Conservation (phyloP, 2,888 invertebrate species). For the Epinotia nisella region DNA sequence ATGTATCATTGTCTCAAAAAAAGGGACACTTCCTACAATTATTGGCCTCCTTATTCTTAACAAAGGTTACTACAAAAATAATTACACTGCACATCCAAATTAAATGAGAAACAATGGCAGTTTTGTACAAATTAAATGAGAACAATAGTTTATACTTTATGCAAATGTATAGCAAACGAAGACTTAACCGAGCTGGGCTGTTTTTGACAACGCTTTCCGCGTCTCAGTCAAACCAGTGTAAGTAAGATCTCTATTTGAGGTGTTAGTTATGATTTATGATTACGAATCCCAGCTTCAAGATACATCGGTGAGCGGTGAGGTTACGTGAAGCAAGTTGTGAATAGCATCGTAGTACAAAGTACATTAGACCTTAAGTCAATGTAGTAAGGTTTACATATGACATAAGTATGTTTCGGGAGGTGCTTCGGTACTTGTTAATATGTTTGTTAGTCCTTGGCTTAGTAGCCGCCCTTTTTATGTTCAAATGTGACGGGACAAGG, state of each 20-base stretch:
- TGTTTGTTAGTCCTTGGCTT: slow-evolving; percentile 7
- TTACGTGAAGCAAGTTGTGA: neutral
- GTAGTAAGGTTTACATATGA: neutral
- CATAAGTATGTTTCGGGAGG: neutral
- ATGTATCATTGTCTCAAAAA: slow-evolving; percentile 35
- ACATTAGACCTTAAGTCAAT: neutral
- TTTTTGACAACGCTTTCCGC: neutral
- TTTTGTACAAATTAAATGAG: slow-evolving; percentile 24
- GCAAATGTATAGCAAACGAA: slow-evolving; percentile 19
- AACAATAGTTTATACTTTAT: slow-evolving; percentile 29
- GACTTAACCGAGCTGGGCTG: neutral
- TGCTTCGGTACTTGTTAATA: slow-evolving; percentile 3
- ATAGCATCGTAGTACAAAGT: neutral
- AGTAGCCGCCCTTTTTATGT: slow-evolving; percentile 35
- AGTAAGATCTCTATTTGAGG: neutral
- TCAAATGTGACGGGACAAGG: slow-evolving; percentile 3
- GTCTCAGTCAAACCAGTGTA: neutral
- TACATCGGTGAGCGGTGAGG: neutral
- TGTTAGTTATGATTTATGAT: too few species aligned
- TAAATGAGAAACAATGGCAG: slow-evolving; percentile 30
- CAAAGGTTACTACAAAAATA: slow-evolving; percentile 39
- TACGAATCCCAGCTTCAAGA: neutral
- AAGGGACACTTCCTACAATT: slow-evolving; percentile 39
- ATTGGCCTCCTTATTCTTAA: slow-evolving; percentile 28
- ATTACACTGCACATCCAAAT: slow-evolving; percentile 36